A percentile compares a stretch with the other conserved stretches of the same genome.
phyloP scores from a whole-genome alignment of 1,140 invertebrate species.

The Drosophila ananassae region DNA sequence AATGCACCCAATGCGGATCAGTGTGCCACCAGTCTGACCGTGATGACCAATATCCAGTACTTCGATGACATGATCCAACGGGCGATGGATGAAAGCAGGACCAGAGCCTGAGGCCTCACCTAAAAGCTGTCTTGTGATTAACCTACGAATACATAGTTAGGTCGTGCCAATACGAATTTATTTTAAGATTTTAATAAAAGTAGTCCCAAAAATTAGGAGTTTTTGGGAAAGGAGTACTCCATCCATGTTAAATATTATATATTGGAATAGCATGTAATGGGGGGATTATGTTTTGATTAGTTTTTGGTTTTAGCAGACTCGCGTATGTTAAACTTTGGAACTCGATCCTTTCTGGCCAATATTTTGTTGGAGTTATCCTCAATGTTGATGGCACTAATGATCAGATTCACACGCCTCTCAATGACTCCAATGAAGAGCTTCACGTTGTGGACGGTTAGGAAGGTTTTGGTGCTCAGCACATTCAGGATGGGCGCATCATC shows the following conservation, averaged over 20 bases:
- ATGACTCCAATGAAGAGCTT: conserved; percentile 90
- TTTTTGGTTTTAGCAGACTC: conserved; percentile 78
- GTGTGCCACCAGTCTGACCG: conserved; percentile 61
- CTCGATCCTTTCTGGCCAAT: conserved; percentile 74
- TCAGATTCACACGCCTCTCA: conserved; percentile 86
- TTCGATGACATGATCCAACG: conserved; percentile 42
- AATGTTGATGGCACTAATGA: conserved; percentile 85
- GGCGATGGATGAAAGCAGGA: conserved; percentile 34
- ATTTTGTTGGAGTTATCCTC: conserved; percentile 84
- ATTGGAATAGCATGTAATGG: not conserved
- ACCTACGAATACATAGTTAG: not conserved
- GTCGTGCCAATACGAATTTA: conserved; percentile 1
- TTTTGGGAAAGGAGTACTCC: not conserved
- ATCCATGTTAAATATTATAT: too few relatives aligned
- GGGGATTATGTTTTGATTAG: conserved; percentile 7
- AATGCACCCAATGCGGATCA: conserved; percentile 68
- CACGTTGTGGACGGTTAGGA: conserved; percentile 89
- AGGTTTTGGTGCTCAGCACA: conserved; percentile 87
- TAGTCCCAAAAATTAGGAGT: not conserved
- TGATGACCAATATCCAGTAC: conserved; percentile 66
- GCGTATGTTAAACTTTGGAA: conserved; percentile 83
- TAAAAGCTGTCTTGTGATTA: conserved; percentile 4
- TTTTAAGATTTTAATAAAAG: conserved; percentile 1
- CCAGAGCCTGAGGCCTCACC: conserved; percentile 30
- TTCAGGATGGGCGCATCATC: conserved; percentile 89